Conservation (phyloP, 2,113 vertebrate species). For the Speoplatyrhinus poulsoni region DNA sequence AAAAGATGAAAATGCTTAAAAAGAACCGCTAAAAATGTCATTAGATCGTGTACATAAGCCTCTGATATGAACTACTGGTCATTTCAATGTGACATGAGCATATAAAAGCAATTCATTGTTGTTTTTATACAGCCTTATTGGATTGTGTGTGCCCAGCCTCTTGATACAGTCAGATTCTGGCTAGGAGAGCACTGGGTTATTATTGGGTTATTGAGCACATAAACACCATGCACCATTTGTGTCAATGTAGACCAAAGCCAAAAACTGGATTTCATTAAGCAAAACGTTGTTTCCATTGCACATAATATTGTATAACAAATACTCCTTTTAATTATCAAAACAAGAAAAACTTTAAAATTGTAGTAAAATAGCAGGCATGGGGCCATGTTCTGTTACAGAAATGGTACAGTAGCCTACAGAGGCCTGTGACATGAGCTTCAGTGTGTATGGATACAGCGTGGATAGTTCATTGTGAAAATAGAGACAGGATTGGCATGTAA, state of each 20-base stretch:
- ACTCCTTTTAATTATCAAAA: constrained; percentile 11
- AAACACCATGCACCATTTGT: constrained; percentile 44
- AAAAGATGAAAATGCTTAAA: constrained; percentile 24
- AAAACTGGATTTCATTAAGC: constrained; percentile 22
- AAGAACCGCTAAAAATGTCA: constrained; percentile 20
- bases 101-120: constrained; percentile 63
- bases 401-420: neutral
- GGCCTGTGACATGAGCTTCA: neutral
- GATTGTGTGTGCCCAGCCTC: constrained; percentile 36
- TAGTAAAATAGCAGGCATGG: constrained; percentile 6
- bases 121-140: constrained; percentile 53
- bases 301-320: constrained; percentile 18
- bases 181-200: constrained; percentile 54
- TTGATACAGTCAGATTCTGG: constrained; percentile 30
- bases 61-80: constrained; percentile 46
- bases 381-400: constrained; percentile 12
- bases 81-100: constrained; percentile 50
- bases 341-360: constrained; percentile 8
- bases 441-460: neutral
- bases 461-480: neutral
- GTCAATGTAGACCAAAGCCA: constrained; percentile 31
- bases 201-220: constrained; percentile 60
- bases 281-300: constrained; percentile 32
- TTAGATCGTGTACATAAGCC: constrained; percentile 39
- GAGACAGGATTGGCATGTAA: neutral